Evolutionary conservation across 2,888 invertebrate species (phyloP), one percentile per base, ranked within the genome.

Genomic region (Stenoptilia bipunctidactyla): DNA sequence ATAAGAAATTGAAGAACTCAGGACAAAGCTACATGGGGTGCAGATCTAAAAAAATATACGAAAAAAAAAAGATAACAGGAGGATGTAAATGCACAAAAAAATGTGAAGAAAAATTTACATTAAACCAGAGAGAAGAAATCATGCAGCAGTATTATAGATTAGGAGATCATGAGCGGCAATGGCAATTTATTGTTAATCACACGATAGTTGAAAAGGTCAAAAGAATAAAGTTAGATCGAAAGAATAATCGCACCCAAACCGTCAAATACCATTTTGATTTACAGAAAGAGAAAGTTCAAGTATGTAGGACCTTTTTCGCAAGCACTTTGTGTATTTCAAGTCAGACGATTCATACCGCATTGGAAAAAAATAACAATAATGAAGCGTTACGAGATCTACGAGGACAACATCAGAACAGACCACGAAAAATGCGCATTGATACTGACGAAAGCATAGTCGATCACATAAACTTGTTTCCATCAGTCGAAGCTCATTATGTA

Each of bases 81-180:
- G 27, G 25, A 8, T 44, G 46, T 38, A 33, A 39, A 13, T 46
- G 44, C 37, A 43, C 41, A 37, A 39, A 36, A 13, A 39, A 41
- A 20, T 44, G 46, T 34, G 30, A 35, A 34, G 20, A 36, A 13
- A 43, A 41, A 39, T 34, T 47, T n/a, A 36, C 27, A n/a, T 1
- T 13, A 12, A 37, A 27, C 15, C 15, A 40, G 10, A 41, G 47
- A 34, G 15, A 43, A 40, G 27, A 36, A 9, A 38, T 47, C 36
- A 40, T 41, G 30, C 25, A 44, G 13, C 38, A 34, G 20, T 50
- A 43, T 42, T 48, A 40, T 39, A 39, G 39, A 38, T 13, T 51
- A 13, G 38, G 34, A 39, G 33, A 47, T 39, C 45, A 42, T 20
- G 48, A 49, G 40, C 6, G 25, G 10, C 49, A 51, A 34, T 51